phyloP scores from a whole-genome alignment of 2,888 invertebrate genomes.

The Habrosyne pyritoides region DNA sequence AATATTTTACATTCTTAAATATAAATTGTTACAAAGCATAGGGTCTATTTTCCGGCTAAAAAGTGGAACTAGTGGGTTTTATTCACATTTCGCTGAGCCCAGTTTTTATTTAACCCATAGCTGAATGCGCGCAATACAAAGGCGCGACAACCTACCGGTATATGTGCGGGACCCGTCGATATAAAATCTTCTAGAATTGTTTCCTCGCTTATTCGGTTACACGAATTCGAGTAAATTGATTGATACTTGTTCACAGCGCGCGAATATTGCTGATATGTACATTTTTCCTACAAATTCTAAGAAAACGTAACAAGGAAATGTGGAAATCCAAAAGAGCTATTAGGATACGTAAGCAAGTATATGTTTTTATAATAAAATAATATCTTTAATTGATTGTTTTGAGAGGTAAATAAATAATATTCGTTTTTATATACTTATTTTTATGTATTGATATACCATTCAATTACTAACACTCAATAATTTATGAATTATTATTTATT shows the following conservation, averaged over 20 bases:
- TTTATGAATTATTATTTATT: too few species aligned
- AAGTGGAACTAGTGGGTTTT: constrained; percentile 41
- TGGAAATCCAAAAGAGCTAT: too few species aligned
- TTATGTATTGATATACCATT: too few species aligned
- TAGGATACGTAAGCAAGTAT: too few species aligned
- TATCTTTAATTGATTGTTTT: too few species aligned
- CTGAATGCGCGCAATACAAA: constrained; percentile 68
- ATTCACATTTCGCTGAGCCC: constrained; percentile 49
- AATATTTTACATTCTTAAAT: background rate
- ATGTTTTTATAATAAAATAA: too few species aligned
- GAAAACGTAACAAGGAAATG: background rate
- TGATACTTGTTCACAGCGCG: background rate
- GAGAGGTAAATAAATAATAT: too few species aligned
- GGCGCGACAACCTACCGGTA: constrained; percentile 57
- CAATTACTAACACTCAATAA: too few species aligned
- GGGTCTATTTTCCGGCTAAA: constrained; percentile 33
- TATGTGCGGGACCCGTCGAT: constrained; percentile 28
- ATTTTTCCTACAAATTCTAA: background rate
- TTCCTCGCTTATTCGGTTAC: background rate
- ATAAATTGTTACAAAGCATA: background rate
- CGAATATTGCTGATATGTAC: background rate
- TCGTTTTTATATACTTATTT: too few species aligned
- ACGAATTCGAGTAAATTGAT: background rate
- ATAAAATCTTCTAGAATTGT: constrained; percentile 8
- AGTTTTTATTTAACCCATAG: constrained; percentile 69